These are phyloP conservation scores for Naso thynnoides DNA, from an alignment of 2,797 vertebrate species.

Conservation along the genomic window DNA sequence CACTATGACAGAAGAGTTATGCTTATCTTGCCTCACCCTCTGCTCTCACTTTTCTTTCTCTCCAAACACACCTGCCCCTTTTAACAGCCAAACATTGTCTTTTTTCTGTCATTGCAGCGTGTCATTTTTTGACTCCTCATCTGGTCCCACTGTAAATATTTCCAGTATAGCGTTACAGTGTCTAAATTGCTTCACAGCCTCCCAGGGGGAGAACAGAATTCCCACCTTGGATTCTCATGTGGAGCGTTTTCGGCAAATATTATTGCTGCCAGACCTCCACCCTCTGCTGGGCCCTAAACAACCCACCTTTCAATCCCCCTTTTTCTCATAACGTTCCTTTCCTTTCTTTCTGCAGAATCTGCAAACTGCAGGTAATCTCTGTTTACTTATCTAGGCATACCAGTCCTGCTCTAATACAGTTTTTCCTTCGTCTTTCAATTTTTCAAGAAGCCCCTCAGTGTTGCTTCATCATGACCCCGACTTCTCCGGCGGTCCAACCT, in stretches of 20 bases:
- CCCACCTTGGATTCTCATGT: constrained; percentile 75
- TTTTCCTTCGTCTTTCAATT: constrained; percentile 10
- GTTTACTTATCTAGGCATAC: constrained; percentile 54
- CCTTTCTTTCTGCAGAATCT: constrained; percentile 25
- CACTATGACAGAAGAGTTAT: constrained; percentile 10
- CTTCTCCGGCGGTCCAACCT: neutral
- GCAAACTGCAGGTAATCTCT: constrained; percentile 44
- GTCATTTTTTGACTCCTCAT: constrained; percentile 58
- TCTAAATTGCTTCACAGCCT: constrained; percentile 65
- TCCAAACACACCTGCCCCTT: neutral
- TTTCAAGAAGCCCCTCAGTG: constrained; percentile 5
- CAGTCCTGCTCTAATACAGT: neutral
- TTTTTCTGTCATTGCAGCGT: constrained; percentile 49
- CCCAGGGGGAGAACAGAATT: constrained; percentile 73
- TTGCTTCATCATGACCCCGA: constrained; percentile 31
- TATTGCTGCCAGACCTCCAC: constrained; percentile 70
- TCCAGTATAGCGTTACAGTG: constrained; percentile 75
- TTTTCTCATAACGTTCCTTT: constrained; percentile 31
- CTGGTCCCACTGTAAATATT: constrained; percentile 78
- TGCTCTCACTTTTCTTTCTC: neutral
- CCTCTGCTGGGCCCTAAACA: constrained; percentile 55
- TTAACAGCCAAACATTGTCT: constrained; percentile 59
- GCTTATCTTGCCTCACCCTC: neutral
- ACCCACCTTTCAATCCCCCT: constrained; percentile 47
- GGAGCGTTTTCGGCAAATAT: constrained; percentile 69